Conservation (phyloP, 53 echinoderm and acorn worm genomes). For the Glandiceps talaboti region DNA sequence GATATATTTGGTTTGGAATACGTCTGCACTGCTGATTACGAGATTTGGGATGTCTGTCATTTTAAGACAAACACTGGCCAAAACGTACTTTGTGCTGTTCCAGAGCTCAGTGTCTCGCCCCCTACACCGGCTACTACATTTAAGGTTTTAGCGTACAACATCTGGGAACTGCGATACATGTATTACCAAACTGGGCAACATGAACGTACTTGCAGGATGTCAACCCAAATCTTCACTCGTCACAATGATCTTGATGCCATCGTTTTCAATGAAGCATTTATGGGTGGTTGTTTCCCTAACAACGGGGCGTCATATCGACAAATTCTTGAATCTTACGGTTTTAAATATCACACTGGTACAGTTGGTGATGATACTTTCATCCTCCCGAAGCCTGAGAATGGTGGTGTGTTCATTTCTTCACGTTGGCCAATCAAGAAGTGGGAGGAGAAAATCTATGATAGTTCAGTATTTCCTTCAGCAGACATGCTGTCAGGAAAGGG, state of each 20-base stretch:
- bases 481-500: slow-evolving; percentile 74
- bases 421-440: slow-evolving; percentile 71
- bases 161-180: slow-evolving; percentile 7
- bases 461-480: slow-evolving; percentile 26
- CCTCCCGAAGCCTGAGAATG: slow-evolving; percentile 47
- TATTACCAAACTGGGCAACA: slow-evolving; percentile 26
- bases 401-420: slow-evolving; percentile 71
- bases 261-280: background rate
- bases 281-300: slow-evolving; percentile 6
- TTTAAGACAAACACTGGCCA: slow-evolving; percentile 33
- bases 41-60: slow-evolving; percentile 24
- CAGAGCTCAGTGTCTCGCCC: background rate
- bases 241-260: background rate
- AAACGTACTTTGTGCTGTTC: slow-evolving; percentile 16
- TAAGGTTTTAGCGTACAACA: slow-evolving; percentile 5
- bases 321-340: background rate
- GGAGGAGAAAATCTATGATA: slow-evolving; percentile 36
- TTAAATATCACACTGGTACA: background rate
- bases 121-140: background rate
- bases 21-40: slow-evolving; percentile 26
- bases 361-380: background rate
- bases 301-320: background rate
- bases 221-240: background rate
- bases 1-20: slow-evolving; percentile 56
- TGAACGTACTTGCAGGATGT: slow-evolving; percentile 7